These are phyloP conservation scores for Pantherophis guttatus DNA, from an alignment of 2,113 vertebrate species.

Conservation along the genomic window DNA sequence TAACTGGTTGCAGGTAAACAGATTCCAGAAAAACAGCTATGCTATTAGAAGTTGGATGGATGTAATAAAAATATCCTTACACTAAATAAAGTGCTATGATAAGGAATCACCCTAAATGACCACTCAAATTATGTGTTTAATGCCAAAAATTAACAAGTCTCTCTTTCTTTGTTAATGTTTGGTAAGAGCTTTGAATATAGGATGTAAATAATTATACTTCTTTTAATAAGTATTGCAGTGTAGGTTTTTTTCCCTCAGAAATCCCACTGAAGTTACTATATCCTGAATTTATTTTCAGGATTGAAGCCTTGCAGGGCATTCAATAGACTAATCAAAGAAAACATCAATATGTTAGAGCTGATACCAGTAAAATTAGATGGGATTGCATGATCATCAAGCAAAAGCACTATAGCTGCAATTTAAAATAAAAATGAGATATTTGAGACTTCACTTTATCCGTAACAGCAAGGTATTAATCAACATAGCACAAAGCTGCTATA, in stretches of 20 bases:
- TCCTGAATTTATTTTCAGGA: not conserved
- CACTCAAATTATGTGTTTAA: conserved; percentile 55
- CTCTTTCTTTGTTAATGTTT: conserved; percentile 53
- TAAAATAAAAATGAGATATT: not conserved
- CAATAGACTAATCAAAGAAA: not conserved
- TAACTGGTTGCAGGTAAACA: conserved; percentile 47
- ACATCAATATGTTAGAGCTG: not conserved
- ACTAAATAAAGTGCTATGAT: conserved; percentile 60
- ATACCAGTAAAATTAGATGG: not conserved
- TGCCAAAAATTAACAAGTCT: conserved; percentile 62
- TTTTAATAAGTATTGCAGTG: not conserved
- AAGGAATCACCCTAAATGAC: conserved; percentile 60
- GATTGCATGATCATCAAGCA: not conserved
- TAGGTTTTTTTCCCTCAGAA: not conserved
- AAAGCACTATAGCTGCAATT: not conserved
- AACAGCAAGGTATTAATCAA: not conserved
- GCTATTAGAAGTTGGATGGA: conserved; percentile 59
- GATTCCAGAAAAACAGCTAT: conserved; percentile 60
- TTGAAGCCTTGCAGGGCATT: not conserved
- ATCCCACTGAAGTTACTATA: not conserved
- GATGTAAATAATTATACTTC: conserved; percentile 47
- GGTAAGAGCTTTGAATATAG: not conserved
- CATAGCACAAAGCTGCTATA: not conserved
- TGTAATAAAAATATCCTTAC: conserved; percentile 59
- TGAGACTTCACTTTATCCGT: not conserved